Evolutionary conservation across 1,140 invertebrate species (phyloP).

Genomic region (Magallana ariakensis): DNA sequence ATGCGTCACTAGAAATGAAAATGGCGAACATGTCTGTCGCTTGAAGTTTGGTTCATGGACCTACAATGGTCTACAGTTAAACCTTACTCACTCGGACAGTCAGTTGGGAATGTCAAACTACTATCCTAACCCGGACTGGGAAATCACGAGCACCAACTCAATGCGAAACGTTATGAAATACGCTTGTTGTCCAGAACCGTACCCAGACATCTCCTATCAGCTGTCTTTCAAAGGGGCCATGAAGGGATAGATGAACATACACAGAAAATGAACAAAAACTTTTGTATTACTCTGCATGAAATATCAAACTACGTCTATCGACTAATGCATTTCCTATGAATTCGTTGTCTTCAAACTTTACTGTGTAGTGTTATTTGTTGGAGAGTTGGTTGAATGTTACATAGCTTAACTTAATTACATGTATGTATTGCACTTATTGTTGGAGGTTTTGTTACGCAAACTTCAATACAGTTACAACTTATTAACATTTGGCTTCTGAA

Average conservation of each 20-base stretch:
- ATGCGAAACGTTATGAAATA: conserved; percentile 24
- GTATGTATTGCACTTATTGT: neutral
- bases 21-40: neutral
- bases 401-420: neutral
- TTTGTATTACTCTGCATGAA: no score
- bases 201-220: conserved; percentile 31
- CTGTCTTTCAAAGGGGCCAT: conserved; percentile 4
- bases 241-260: neutral
- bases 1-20: neutral
- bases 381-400: neutral
- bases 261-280: no score
- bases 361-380: neutral
- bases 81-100: conserved; percentile 31
- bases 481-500: no score
- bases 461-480: neutral
- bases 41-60: conserved; percentile 41
- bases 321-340: no score
- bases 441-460: neutral
- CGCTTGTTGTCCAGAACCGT: conserved; percentile 33
- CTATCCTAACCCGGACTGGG: conserved; percentile 7
- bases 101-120: conserved; percentile 43
- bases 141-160: neutral
- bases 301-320: no score
- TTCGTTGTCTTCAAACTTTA: no score
- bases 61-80: conserved; percentile 36